phyloP scores from a whole-genome alignment of 2,888 invertebrate species.

The Brachynemurus nebulosus region DNA sequence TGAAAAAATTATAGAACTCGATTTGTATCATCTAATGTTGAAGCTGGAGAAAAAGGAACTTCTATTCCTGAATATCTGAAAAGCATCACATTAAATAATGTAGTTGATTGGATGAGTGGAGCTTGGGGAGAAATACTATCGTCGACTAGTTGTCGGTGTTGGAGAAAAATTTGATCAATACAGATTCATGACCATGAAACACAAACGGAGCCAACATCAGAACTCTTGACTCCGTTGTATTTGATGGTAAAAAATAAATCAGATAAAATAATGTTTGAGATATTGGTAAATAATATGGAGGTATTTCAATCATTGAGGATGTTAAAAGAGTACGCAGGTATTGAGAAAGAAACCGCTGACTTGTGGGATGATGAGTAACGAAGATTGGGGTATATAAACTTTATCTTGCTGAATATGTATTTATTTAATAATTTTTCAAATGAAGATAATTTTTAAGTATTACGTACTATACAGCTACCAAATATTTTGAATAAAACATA shows the following conservation, averaged over 20 bases:
- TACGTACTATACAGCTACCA: too few species aligned
- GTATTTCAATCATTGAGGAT: background rate
- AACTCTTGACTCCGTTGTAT: too few species aligned
- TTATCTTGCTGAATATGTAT: background rate
- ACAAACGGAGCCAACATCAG: background rate
- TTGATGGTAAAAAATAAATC: background rate
- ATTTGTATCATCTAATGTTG: too few species aligned
- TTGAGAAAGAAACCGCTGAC: background rate
- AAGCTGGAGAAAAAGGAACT: too few species aligned
- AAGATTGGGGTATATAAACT: too few species aligned
- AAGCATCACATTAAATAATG: background rate
- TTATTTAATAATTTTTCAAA: too few species aligned
- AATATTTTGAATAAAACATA: too few species aligned
- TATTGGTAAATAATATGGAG: background rate
- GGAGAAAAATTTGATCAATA: background rate
- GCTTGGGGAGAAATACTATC: too few species aligned
- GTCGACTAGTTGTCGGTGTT: background rate
- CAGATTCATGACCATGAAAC: background rate
- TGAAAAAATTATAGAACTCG: background rate
- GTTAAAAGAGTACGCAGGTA: background rate
- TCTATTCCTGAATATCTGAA: too few species aligned
- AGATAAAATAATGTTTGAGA: background rate
- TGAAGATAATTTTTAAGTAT: too few species aligned
- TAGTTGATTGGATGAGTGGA: background rate
- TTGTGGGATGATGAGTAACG: background rate